A percentile compares a stretch with the other conserved stretches of the same genome.
Evolutionary conservation across 2,797 vertebrate genomes (phyloP).

Genomic region (Columba guinea): DNA sequence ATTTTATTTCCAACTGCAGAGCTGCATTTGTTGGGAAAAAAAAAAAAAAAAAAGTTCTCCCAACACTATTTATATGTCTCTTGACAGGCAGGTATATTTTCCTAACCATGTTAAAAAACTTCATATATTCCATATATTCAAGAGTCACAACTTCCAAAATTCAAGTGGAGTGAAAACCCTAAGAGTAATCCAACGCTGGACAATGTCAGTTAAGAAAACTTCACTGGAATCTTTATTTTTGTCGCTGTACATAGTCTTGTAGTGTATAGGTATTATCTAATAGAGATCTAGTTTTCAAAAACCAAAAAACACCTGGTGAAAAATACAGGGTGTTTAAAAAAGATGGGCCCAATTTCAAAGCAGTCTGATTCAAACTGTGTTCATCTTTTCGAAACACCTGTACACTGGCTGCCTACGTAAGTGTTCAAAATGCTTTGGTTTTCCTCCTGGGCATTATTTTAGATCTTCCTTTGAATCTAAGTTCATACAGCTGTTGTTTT

Average conservation of each 20-base stretch:
- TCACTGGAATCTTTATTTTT: background rate
- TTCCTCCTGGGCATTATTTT: background rate
- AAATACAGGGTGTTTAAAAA: no score
- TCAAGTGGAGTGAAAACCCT: background rate
- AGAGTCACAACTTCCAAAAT: background rate
- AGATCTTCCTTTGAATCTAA: background rate
- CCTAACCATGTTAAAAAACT: background rate
- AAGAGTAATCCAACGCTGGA: background rate
- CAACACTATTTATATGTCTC: background rate
- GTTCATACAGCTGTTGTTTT: background rate
- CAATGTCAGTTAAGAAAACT: background rate
- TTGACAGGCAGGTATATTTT: background rate
- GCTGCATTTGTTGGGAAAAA: background rate
- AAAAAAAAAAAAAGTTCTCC: background rate
- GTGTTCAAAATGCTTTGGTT: background rate
- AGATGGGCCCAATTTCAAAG: no score
- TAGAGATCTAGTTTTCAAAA: background rate
- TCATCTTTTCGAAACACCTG: no score
- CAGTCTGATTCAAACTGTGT: no score
- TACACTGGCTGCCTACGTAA: background rate
- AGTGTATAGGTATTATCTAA: background rate
- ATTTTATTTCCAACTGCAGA: background rate
- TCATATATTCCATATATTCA: fast-evolving
- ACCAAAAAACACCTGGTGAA: no score
- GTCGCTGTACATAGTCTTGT: background rate